Base-by-base conservation (phyloP, 2,888 invertebrate species). In the Ectemnius continuus region DNA sequence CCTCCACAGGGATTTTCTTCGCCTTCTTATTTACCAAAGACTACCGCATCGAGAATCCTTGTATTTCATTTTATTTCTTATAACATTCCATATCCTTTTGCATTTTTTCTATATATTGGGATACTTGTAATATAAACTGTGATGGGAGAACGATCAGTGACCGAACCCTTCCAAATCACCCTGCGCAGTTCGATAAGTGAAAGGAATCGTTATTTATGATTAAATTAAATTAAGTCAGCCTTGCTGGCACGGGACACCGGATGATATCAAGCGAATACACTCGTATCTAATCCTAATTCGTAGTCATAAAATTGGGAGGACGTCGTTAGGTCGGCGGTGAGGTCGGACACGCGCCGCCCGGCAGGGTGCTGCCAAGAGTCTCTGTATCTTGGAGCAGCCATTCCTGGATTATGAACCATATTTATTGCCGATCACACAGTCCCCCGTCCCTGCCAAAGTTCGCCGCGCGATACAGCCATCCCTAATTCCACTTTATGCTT, bases 301-400 rank as follows among this genome's bases (percentile, higher is more conserved):
- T 74, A 83, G 77, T 82, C 84, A 80, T 87, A 85, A 86, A 81
- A 70, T 79, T 78, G 75, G 52, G 74, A 69, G 73, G 59, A 67
- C 75, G 68, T 78, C 78, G 77, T 81, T 80, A 76, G 67, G 75
- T 67, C 68, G 20, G 79, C 76, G 75, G 79, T 83, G 78, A 84
- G 77, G 82, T 60, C 81, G 80, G 88, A 84, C 88, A 87, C 88
- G 86, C 85, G 86, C 83, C 84, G 82, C 83, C 45, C 85, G 65
- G 66, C 78, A 70, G 84, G 86, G 73, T 61, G 28, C 56, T 77
- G 67, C 72, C 78, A 56, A 48, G 74, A 77, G 77, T 80, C 75
- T 80, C 85, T 84, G 79, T 87, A 88, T 88, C 87, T 86, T 82
- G 67, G 71, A 73, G 45, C 72, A 73, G 75, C 85, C 86, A 87